These are phyloP conservation scores for Himantopus leucocephalus DNA, from an alignment of 2,113 vertebrate genomes.

Conservation along the genomic window DNA sequence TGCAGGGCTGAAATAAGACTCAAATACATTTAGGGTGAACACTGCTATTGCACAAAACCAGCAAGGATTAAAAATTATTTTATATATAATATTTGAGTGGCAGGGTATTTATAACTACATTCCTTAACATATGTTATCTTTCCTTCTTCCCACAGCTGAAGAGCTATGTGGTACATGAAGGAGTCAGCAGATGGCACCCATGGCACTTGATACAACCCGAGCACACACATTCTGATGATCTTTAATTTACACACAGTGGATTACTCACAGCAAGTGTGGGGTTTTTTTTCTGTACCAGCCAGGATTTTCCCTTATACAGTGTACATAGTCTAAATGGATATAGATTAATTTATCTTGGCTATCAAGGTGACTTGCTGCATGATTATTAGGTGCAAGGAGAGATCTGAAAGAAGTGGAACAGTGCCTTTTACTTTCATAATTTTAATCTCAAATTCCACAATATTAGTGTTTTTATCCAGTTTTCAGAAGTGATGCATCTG, in stretches of 20 bases:
- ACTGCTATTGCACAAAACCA: neutral
- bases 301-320: neutral
- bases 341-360: neutral
- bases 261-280: neutral
- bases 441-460: neutral
- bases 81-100: neutral
- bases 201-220: neutral
- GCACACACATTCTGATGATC: neutral
- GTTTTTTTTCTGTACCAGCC: neutral
- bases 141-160: neutral
- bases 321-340: neutral
- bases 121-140: neutral
- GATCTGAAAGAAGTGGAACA: neutral
- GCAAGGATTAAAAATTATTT: neutral
- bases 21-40: neutral
- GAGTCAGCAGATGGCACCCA: constrained; percentile 60
- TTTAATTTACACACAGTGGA: neutral
- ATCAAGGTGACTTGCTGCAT: neutral
- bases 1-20: neutral
- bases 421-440: neutral
- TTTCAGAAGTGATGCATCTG: neutral
- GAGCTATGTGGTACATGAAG: neutral
- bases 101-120: neutral
- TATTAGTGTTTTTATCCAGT: neutral
- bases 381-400: neutral